A percentile compares a stretch with the other conserved stretches of the same genome.
phyloP scores from a whole-genome alignment of 2,113 vertebrate genomes.

The Pimephales promelas region DNA sequence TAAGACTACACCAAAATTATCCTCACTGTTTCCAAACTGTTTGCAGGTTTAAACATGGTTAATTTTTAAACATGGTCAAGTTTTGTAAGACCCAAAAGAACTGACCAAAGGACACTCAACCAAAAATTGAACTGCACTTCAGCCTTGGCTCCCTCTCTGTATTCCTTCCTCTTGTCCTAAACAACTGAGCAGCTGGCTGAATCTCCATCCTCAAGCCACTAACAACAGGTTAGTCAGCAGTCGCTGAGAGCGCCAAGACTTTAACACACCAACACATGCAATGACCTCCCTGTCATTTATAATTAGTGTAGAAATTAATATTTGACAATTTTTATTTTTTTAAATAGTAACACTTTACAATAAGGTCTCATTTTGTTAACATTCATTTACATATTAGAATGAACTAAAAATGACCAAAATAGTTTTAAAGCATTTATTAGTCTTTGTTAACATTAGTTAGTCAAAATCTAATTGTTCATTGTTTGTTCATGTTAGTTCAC shows the following conservation, averaged over 20 bases:
- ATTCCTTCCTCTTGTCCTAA: constrained; percentile 16
- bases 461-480: no score
- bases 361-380: no score
- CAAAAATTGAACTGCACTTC: constrained; percentile 2
- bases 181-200: neutral
- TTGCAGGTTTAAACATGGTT: neutral
- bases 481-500: no score
- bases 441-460: no score
- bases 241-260: neutral
- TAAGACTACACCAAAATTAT: neutral
- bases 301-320: neutral
- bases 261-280: neutral
- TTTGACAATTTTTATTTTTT: neutral
- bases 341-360: no score
- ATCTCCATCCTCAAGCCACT: neutral
- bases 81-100: constrained; percentile 2
- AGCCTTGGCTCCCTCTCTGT: constrained; percentile 17
- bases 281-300: neutral
- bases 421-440: no score
- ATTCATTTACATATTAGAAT: no score
- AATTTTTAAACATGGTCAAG: neutral
- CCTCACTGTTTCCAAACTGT: neutral
- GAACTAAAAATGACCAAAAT: no score
- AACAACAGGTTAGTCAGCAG: constrained; percentile 28
- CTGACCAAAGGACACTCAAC: neutral